These are phyloP conservation scores for Chroicocephalus ridibundus DNA, from an alignment of 2,113 vertebrate genomes.

Conservation along the genomic window DNA sequence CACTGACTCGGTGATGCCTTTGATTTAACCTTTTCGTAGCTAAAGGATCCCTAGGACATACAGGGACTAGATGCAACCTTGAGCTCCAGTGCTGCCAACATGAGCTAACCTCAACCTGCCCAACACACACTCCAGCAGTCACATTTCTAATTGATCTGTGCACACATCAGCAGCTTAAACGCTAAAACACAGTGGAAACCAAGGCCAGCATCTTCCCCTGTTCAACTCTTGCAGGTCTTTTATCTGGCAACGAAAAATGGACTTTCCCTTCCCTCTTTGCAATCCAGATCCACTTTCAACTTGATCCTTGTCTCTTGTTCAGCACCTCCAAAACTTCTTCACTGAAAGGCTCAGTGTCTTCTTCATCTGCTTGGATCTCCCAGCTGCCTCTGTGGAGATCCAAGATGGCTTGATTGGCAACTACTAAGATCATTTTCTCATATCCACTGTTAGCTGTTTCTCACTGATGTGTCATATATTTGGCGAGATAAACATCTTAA, in stretches of 20 bases:
- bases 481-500: background rate
- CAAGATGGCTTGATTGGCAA: background rate
- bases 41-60: background rate
- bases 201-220: background rate
- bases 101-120: background rate
- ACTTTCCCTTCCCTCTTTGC: background rate
- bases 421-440: background rate
- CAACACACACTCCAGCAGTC: background rate
- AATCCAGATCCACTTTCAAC: fast-evolving
- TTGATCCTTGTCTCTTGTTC: background rate
- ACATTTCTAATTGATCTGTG: background rate
- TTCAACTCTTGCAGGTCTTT: background rate
- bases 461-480: background rate
- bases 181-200: background rate
- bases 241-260: background rate
- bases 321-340: background rate
- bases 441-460: background rate
- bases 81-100: fast-evolving
- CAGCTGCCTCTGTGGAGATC: background rate
- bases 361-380: background rate
- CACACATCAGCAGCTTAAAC: fast-evolving
- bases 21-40: background rate
- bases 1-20: background rate
- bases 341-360: background rate
- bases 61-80: background rate